Conservation (phyloP, 2,888 invertebrate species). For the Caenorhabditis japonica region DNA sequence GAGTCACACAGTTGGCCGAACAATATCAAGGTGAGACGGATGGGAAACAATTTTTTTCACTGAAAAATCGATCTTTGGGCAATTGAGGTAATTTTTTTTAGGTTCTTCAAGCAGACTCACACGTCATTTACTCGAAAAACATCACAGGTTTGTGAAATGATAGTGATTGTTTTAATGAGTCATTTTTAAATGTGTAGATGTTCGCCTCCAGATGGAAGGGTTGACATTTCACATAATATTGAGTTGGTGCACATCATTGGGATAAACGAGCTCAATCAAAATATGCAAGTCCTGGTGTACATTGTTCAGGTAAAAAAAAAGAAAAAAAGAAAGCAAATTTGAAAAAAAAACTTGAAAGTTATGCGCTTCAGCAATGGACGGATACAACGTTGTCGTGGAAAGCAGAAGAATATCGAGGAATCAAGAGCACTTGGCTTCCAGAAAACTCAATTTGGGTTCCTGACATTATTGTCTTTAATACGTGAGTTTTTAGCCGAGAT, state of each 20-base stretch:
- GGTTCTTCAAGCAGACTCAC: conserved; percentile 53
- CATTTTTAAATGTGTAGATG: conserved; percentile 41
- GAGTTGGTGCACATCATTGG: conserved; percentile 68
- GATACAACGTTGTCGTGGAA: conserved; percentile 89
- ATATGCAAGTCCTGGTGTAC: conserved; percentile 69
- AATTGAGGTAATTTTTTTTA: conserved; percentile 1
- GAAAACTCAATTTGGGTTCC: conserved; percentile 89
- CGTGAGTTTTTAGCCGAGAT: too few species aligned
- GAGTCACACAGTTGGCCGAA: conserved; percentile 36
- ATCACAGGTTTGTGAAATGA: conserved; percentile 51
- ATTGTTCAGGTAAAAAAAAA: conserved; percentile 61
- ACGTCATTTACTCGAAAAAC: conserved; percentile 56
- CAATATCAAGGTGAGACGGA: conserved; percentile 47
- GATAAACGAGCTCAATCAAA: conserved; percentile 68
- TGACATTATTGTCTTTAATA: conserved; percentile 89
- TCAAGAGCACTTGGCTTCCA: conserved; percentile 87
- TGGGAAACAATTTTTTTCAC: neutral
- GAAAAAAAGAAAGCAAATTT: neutral
- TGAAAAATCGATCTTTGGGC: neutral
- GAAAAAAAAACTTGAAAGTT: too few species aligned
- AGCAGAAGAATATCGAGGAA: conserved; percentile 86
- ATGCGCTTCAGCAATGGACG: conserved; percentile 83
- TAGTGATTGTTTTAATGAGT: neutral
- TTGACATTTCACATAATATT: conserved; percentile 67
- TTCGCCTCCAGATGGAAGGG: conserved; percentile 69